phyloP scores from a whole-genome alignment of 2,797 vertebrate genomes.

The Cynodonichthys magdalenae region DNA sequence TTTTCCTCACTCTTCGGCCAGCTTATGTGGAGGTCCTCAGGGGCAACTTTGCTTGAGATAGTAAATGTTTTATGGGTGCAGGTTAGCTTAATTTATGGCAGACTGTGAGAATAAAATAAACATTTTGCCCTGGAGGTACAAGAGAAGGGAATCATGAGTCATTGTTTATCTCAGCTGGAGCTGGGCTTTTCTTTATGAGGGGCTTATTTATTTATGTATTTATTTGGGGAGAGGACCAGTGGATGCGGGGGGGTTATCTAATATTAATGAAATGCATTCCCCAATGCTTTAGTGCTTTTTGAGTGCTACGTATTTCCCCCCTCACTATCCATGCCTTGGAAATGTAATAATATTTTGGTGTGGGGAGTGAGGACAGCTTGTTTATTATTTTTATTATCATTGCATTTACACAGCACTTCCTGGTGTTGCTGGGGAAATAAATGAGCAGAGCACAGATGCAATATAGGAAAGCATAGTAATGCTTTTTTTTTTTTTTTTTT shows the following conservation, averaged over 20 bases:
- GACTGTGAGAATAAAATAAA: slow-evolving; percentile 86
- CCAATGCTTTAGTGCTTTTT: slow-evolving; percentile 85
- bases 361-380: slow-evolving; percentile 82
- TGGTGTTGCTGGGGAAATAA: slow-evolving; percentile 76
- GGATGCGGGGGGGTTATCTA: slow-evolving; percentile 84
- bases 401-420: slow-evolving; percentile 83
- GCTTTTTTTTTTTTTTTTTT: no score
- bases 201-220: slow-evolving; percentile 89
- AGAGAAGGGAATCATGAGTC: slow-evolving; percentile 85
- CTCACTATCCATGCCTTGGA: slow-evolving; percentile 78
- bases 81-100: slow-evolving; percentile 87
- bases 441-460: slow-evolving; percentile 77
- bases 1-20: slow-evolving; percentile 60
- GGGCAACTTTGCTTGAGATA: slow-evolving; percentile 80
- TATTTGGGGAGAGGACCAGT: slow-evolving; percentile 86
- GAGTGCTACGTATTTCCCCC: slow-evolving; percentile 82
- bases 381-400: slow-evolving; percentile 89
- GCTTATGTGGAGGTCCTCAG: slow-evolving; percentile 71
- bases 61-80: slow-evolving; percentile 85
- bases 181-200: slow-evolving; percentile 84
- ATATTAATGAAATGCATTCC: slow-evolving; percentile 90
- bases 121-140: slow-evolving; percentile 84
- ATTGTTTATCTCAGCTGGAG: slow-evolving; percentile 87
- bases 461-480: slow-evolving; percentile 74
- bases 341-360: slow-evolving; percentile 86